Evolutionary conservation across 2,888 invertebrate species (phyloP).

Genomic region (Trissolcus japonicus): DNA sequence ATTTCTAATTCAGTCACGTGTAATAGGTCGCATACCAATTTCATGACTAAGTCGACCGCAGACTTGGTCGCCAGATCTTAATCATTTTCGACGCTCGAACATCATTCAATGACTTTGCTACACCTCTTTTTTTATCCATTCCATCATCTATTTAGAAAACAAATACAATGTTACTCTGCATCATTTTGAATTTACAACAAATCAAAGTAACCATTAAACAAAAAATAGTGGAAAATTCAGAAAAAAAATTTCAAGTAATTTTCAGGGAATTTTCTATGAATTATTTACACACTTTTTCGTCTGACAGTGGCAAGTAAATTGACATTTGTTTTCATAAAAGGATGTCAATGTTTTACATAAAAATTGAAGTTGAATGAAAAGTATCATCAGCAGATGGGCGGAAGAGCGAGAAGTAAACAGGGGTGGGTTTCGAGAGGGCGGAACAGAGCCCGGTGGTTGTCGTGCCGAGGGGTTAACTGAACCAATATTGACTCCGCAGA

Average conservation of each 20-base stretch:
- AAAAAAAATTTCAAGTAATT: no score
- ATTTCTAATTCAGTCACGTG: conserved; percentile 50
- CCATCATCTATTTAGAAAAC: not conserved
- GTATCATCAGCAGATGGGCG: conserved; percentile 41
- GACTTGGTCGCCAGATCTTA: conserved; percentile 32
- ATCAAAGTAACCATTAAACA: not conserved
- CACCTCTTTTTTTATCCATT: not conserved
- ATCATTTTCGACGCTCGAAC: conserved; percentile 34
- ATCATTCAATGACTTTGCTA: conserved; percentile 29
- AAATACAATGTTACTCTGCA: no score
- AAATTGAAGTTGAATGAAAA: conserved; percentile 35
- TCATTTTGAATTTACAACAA: not conserved
- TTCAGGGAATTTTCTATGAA: no score
- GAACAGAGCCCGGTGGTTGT: conserved; percentile 57
- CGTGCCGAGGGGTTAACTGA: conserved; percentile 69
- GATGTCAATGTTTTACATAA: not conserved
- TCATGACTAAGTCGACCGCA: conserved; percentile 45
- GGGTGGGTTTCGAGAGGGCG: conserved; percentile 59
- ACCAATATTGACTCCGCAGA: conserved; percentile 74
- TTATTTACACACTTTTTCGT: no score
- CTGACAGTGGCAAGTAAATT: no score
- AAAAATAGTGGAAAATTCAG: no score
- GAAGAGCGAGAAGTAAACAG: conserved; percentile 59
- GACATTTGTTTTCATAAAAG: no score
- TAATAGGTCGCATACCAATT: conserved; percentile 52